Base-by-base conservation (phyloP, 2,113 vertebrate genomes). In the Tragulus kanchil region DNA sequence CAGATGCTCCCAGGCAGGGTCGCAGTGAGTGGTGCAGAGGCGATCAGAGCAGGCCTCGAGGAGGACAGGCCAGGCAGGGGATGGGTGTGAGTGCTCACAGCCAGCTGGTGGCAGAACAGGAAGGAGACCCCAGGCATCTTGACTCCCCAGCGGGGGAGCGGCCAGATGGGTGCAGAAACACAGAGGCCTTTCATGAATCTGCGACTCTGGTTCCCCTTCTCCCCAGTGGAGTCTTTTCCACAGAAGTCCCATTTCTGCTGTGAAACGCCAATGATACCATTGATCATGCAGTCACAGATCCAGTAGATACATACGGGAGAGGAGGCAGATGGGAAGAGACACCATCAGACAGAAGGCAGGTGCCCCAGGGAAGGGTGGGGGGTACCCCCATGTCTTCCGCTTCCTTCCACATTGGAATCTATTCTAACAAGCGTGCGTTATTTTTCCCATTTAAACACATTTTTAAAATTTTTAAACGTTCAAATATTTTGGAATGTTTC, bases 271-370 rank as follows among this genome's bases (percentile, higher is more conserved):
- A 16, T 3, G 31, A 62, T 5, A 65, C 4, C 42, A 28, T 8
- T 15, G 1, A 36, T 48, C 50, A 45, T 13, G 28, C 26, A 4
- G 28, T 0, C 12, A 15, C 5, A 21, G 48, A 58, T 0, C 48
- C 0, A 52, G 67, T 15, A 62, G 52, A 15, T 21, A 50, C 0
- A 12, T 3, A n/a, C 0, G 0, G 17, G 17, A 12, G 5, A 26
- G 42, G 19, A 78, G n/a, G 87, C 25, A 77, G 59, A 4, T 1
- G 0, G 3, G 48, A 54, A 28, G 48, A 61, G 12, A 1, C 16
- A 36, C 23, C 4, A 6, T 21, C 78, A 56, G 25, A 16, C 36
- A 81, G 77, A 79, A 10, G 21, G 5, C 6, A 59, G 50, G 31
- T 3, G 23, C 31, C 13, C 16, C 6, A 1, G 11, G 26, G 3